Conservation (phyloP, 2,888 invertebrate genomes). For the Gymnocheta viridis region DNA sequence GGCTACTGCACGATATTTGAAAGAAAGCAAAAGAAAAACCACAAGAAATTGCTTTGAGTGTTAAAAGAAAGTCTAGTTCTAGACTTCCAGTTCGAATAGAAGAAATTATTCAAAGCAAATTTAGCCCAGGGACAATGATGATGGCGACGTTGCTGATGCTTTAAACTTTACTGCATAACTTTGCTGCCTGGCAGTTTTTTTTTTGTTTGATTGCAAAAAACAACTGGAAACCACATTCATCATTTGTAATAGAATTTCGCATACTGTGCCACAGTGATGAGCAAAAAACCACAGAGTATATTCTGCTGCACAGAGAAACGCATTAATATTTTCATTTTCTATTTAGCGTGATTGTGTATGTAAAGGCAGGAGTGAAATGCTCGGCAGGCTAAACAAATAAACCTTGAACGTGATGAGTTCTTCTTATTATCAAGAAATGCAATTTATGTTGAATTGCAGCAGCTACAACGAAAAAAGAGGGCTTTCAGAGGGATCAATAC, state of each 20-base stretch:
- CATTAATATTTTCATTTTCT: slow-evolving; percentile 51
- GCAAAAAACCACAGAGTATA: slow-evolving; percentile 47
- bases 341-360: background rate
- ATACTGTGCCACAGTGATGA: background rate
- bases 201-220: background rate
- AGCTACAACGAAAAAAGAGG: background rate
- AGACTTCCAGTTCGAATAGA: background rate
- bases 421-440: slow-evolving; percentile 23
- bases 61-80: slow-evolving; percentile 42
- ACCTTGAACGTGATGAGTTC: slow-evolving; percentile 48
- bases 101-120: slow-evolving; percentile 9
- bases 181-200: slow-evolving; percentile 1
- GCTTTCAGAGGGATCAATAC: background rate
- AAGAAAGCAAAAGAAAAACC: background rate
- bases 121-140: slow-evolving; percentile 16
- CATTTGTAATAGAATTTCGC: slow-evolving; percentile 46
- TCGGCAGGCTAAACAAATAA: slow-evolving; percentile 23
- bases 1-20: slow-evolving; percentile 61
- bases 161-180: slow-evolving; percentile 26
- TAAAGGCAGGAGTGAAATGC: background rate
- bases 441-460: background rate
- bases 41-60: background rate
- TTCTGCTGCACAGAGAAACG: slow-evolving; percentile 38
- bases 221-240: slow-evolving; percentile 51
- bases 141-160: background rate